Conservation (phyloP, 2,113 vertebrate species). For the Brachyhypopomus occidentalis region DNA sequence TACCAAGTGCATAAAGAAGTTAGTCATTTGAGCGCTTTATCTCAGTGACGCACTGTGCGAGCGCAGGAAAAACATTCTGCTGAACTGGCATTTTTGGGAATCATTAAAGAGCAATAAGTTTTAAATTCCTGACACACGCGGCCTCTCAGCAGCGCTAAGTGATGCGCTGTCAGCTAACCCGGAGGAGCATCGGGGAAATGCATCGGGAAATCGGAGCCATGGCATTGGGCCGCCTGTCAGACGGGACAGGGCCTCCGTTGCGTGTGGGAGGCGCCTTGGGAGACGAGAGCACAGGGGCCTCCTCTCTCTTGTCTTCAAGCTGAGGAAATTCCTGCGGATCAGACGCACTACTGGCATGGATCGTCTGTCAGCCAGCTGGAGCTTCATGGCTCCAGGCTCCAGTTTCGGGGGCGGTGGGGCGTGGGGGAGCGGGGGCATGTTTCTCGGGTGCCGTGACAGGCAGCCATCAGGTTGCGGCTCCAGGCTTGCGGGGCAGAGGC, state of each 20-base stretch:
- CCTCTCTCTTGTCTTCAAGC: conserved; percentile 44
- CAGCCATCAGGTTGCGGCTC: not conserved
- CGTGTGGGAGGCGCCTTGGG: not conserved
- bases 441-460: not conserved
- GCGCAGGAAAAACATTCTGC: not conserved
- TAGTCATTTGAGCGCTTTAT: not conserved
- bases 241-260: not conserved
- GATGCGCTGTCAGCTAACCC: too few species aligned
- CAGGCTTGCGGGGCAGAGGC: too few species aligned
- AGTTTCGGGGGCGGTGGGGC: conserved; percentile 24
- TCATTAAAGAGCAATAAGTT: not conserved
- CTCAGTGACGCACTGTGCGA: not conserved
- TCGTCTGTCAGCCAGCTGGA: conserved; percentile 18
- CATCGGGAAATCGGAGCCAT: not conserved
- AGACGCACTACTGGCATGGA: conserved; percentile 6
- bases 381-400: conserved; percentile 17
- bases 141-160: too few species aligned
- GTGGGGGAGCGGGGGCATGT: conserved; percentile 1
- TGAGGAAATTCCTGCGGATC: conserved; percentile 51
- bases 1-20: not conserved
- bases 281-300: not conserved
- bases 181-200: not conserved
- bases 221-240: not conserved
- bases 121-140: not conserved
- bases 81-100: not conserved